Evolutionary conservation across 2,113 vertebrate genomes (phyloP), one percentile per base, ranked within the genome.

Genomic region (Ardeotis arabs): DNA sequence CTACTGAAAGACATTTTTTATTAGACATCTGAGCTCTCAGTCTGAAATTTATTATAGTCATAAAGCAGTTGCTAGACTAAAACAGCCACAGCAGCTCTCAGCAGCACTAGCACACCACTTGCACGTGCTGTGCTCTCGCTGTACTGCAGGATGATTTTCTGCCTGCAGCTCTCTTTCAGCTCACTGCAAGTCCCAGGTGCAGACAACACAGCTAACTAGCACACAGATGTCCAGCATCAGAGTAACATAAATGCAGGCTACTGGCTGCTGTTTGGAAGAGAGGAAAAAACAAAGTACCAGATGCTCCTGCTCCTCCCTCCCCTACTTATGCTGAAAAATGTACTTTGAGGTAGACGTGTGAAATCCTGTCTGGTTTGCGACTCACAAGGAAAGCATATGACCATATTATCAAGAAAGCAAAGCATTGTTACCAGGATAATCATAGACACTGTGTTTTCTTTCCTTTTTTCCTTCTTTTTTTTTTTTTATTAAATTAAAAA

Each of bases 71-170:
- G 89, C 79, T 47, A 27, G 55, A 63, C 64, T 25, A 31, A 27
- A 33, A 14, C 29, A 67, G 60, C 6, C 14, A n/a, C 3, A 78
- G 73, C 77, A 87, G 50, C 88, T 95, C 66, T 33, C 45, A 9
- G 75, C 60, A 91, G 59, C n/a, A 1, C 68, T 8, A 58, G 67
- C 55, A 80, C 66, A 15, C 9, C 14, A 9, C 82, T 18, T 6
- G 37, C 59, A 64, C 14, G 1, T 1, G 8, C 19, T 4, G 33
- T 44, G 64, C 84, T 62, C n/a, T 12, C 0, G 0, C 82, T 69
- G 28, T 7, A 5, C 56, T 35, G 67, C 3, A 3, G 44, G 44
- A 33, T n/a, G 28, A 47, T n/a, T 28, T 70, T 44, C 76, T 70
- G 55, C 2, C 63, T 41, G 58, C 82, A 85, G 84, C 45, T 39